Percentiles rank a stretch among this genome's conserved stretches.
These are phyloP conservation scores for Copsychus sechellarum DNA, from an alignment of 2,113 vertebrate genomes.

Conservation along the genomic window DNA sequence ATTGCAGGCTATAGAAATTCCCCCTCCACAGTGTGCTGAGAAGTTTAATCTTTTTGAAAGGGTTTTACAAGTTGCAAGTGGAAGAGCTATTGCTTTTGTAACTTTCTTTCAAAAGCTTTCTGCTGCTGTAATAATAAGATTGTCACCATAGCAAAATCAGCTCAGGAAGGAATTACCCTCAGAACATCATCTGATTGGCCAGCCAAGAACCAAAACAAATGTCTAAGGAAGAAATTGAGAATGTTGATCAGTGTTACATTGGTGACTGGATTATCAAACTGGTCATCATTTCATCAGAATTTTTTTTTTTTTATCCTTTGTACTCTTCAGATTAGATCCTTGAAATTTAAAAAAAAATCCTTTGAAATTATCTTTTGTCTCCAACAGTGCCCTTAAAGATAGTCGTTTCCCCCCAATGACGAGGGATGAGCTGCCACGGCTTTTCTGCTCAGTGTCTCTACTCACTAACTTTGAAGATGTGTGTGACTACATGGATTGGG, in stretches of 20 bases:
- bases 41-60: neutral
- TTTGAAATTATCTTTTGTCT: conserved; percentile 71
- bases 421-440: conserved; percentile 98
- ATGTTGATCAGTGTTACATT: neutral
- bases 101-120: neutral
- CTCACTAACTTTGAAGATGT: conserved; percentile 99
- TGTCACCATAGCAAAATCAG: neutral
- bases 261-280: neutral
- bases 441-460: conserved; percentile 99
- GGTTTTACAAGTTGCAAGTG: neutral
- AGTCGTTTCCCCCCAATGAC: conserved; percentile 99
- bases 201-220: neutral
- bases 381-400: conserved; percentile 99
- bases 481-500: conserved; percentile 99
- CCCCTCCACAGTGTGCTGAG: neutral
- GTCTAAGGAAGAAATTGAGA: neutral
- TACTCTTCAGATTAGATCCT: conserved; percentile 17
- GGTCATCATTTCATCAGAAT: neutral
- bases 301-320: conserved; percentile 6
- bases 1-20: neutral
- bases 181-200: neutral
- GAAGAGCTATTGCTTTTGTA: neutral
- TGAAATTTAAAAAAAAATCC: neutral
- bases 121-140: neutral
- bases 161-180: neutral